These are phyloP conservation scores for Diglossa cyanea DNA, from an alignment of 2,797 vertebrate species.

Conservation along the genomic window DNA sequence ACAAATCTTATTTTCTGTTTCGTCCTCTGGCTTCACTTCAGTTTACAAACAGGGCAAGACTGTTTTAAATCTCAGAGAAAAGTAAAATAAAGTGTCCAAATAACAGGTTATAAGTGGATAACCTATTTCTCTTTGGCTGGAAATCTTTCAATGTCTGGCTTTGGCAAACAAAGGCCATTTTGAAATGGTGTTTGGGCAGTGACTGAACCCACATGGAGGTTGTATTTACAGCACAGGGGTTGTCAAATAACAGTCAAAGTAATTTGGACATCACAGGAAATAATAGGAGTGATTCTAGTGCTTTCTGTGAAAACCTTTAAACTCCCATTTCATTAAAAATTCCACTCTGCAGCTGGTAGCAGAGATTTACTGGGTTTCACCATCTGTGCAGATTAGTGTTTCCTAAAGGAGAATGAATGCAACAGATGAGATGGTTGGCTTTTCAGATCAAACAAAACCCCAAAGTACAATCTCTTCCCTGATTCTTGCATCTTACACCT, in stretches of 20 bases:
- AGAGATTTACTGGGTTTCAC: constrained; percentile 80
- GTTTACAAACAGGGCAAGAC: neutral
- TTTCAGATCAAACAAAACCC: constrained; percentile 69
- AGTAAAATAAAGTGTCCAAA: neutral
- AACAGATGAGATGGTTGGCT: constrained; percentile 73
- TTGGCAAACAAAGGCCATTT: neutral
- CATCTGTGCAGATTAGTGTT: constrained; percentile 85
- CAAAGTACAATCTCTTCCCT: constrained; percentile 41
- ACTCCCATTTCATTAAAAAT: constrained; percentile 84
- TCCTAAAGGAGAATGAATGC: constrained; percentile 70
- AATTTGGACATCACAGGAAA: constrained; percentile 68
- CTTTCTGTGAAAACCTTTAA: constrained; percentile 79
- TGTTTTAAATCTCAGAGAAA: neutral
- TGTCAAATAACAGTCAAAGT: constrained; percentile 59
- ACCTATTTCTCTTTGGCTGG: neutral
- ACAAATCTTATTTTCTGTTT: neutral
- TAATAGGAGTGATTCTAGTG: constrained; percentile 63
- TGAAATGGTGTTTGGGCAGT: neutral
- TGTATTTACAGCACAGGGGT: constrained; percentile 38
- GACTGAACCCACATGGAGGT: neutral
- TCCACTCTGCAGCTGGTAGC: constrained; percentile 78
- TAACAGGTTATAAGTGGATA: neutral
- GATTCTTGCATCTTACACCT: constrained; percentile 66
- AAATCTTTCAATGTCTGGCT: neutral
- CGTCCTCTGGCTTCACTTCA: neutral